Evolutionary conservation across 2,888 invertebrate species (phyloP).

Genomic region (Zele albiditarsus): DNA sequence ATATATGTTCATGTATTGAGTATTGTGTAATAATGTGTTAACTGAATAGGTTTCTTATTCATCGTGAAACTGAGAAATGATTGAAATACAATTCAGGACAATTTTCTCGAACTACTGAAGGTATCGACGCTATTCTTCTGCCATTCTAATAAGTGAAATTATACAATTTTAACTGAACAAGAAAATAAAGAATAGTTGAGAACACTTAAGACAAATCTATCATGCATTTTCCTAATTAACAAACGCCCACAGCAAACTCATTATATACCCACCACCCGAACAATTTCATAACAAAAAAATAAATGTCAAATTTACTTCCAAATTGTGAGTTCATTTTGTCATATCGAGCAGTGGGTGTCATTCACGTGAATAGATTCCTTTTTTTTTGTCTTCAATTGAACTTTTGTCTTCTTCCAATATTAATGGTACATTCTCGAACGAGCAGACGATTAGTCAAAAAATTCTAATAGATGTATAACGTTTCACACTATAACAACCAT

Average conservation of each 20-base stretch:
- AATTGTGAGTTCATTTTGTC: neutral
- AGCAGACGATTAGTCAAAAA: constrained; percentile 29
- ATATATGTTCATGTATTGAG: neutral
- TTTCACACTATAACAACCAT: neutral
- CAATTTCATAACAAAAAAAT: constrained; percentile 20
- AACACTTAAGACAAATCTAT: constrained; percentile 54
- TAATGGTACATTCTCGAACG: constrained; percentile 21
- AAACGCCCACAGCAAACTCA: constrained; percentile 55
- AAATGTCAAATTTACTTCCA: neutral
- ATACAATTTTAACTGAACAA: neutral
- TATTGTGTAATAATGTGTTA: neutral
- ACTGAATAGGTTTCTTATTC: neutral
- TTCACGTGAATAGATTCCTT: neutral
- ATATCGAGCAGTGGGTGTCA: constrained; percentile 49
- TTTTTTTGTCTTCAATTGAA: neutral
- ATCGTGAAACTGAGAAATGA: neutral
- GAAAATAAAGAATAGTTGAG: constrained; percentile 7
- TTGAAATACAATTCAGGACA: neutral
- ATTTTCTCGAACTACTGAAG: neutral
- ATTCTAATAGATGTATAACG: constrained; percentile 8
- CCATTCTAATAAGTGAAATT: neutral
- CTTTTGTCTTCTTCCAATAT: neutral
- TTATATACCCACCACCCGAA: constrained; percentile 55
- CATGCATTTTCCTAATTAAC: constrained; percentile 62
- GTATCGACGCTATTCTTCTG: neutral